phyloP scores from a whole-genome alignment of 1,140 invertebrate species.

The Drosophila simulans region DNA sequence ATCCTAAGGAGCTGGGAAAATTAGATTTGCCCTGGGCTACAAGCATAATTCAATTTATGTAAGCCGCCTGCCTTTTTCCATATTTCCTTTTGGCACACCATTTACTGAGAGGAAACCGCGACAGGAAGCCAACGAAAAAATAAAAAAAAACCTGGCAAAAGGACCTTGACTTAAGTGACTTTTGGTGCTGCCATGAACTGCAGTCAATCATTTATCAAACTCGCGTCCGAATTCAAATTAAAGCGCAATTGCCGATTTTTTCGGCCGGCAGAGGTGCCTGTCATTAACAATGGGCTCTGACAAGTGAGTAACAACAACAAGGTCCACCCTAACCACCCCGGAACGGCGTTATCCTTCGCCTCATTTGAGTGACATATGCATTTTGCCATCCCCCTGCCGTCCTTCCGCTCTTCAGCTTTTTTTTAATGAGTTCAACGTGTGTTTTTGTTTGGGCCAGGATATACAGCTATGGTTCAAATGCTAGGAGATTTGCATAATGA shows the following conservation, averaged over 20 bases:
- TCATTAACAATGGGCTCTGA: slow-evolving; percentile 45
- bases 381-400: slow-evolving; percentile 34
- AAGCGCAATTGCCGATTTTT: slow-evolving; percentile 15
- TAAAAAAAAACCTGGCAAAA: not conserved
- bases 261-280: slow-evolving; percentile 10
- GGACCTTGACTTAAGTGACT: slow-evolving; percentile 16
- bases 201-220: slow-evolving; percentile 64
- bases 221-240: slow-evolving; percentile 65
- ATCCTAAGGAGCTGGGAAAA: slow-evolving; percentile 27
- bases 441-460: slow-evolving; percentile 10
- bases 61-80: slow-evolving; percentile 17
- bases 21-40: slow-evolving; percentile 27
- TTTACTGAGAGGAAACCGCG: slow-evolving; percentile 13
- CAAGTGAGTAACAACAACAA: slow-evolving; percentile 39
- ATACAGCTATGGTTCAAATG: not conserved
- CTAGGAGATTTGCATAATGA: not conserved
- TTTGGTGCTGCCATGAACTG: not conserved
- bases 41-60: slow-evolving; percentile 43
- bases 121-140: not conserved
- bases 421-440: slow-evolving; percentile 78
- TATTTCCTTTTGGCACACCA: slow-evolving; percentile 14
- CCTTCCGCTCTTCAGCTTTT: slow-evolving; percentile 28
- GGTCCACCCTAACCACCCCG: slow-evolving; percentile 21
- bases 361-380: slow-evolving; percentile 61
- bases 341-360: slow-evolving; percentile 18